Evolutionary conservation across 2,113 vertebrate species (phyloP), one percentile per base, ranked within the genome.

Genomic region (Halichoeres trimaculatus): DNA sequence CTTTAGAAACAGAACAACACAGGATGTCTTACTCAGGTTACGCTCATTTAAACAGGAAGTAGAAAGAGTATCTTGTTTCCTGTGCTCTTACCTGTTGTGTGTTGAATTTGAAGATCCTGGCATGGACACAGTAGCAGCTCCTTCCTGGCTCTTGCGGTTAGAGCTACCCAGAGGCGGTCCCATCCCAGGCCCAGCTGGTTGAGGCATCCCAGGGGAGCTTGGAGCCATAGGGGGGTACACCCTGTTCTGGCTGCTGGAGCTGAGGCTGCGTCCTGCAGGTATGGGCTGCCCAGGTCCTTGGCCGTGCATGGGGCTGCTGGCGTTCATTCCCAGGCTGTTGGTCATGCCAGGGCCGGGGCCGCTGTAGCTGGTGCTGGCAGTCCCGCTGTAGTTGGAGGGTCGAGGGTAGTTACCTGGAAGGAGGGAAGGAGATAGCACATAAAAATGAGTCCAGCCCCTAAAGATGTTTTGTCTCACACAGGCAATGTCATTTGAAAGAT

Each of bases 301-400:
- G 61, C 96, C 96, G 3, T 98, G 98, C 95, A 98, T 97, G 80
- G 98, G 98, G 90, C 93, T 99, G 94, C 95, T 96, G 59, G 96
- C 94, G 63, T 95, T 98, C 93, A 98, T 94, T 67, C 92, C 95
- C 90, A 97, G 93, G 80, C 95, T 96, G 1, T 96, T 97, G 89
- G 94, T 93, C 81, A 94, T 77, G 48, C 93, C 92, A 3, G 93
- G 89, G 8, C 92, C 85, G 1, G 96, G 96, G 74, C 96, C 94
- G 3, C 95, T 98, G 95, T 98, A 98, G 95, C 94, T 95, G 71
- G 94, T 88, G 79, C 94, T 94, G 88, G 95, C 94, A 35, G 96
- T 91, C 10, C 96, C 96, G 1, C 94, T 94, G 77, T 98, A 99
- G 0, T 93, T 95, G 8, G 96, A 93, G 45, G 96, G 94, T 74